These are phyloP conservation scores for Petrocephalus sullivani DNA, from an alignment of 2,797 vertebrate genomes.

Conservation along the genomic window DNA sequence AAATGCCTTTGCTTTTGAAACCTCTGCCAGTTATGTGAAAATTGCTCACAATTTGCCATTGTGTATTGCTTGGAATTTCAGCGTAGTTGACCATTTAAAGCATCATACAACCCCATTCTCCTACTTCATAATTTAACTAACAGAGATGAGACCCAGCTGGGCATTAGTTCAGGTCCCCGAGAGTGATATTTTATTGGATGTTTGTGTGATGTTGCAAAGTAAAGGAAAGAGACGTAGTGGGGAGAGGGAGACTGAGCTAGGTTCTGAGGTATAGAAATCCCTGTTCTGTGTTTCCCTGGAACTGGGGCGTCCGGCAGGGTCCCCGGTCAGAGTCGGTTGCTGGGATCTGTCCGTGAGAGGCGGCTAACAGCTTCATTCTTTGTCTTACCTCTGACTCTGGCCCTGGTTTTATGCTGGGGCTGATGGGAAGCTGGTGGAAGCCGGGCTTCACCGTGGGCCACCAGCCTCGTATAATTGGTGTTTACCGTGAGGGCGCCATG, in stretches of 20 bases:
- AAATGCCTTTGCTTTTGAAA: constrained; percentile 7
- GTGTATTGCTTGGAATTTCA: constrained; percentile 11
- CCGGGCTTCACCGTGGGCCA: neutral
- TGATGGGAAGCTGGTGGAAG: neutral
- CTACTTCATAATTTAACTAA: neutral
- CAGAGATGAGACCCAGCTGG: neutral
- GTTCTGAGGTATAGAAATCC: neutral
- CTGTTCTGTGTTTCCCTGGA: neutral
- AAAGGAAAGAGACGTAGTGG: neutral
- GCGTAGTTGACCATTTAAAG: constrained; percentile 13
- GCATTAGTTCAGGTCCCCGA: neutral
- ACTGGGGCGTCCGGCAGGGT: neutral
- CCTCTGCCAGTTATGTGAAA: constrained; percentile 15
- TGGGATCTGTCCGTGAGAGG: neutral
- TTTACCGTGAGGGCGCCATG: neutral
- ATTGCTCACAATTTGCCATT: constrained; percentile 14
- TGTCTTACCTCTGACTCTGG: neutral
- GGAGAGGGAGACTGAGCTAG: neutral
- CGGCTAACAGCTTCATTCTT: neutral
- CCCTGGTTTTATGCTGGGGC: neutral
- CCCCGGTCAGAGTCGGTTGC: neutral
- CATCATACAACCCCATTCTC: neutral
- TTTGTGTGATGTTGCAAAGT: neutral
- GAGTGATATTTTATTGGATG: neutral
- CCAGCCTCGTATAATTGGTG: neutral